phyloP scores from a whole-genome alignment of 2,888 invertebrate genomes.

The Caenorhabditis imperialis region DNA sequence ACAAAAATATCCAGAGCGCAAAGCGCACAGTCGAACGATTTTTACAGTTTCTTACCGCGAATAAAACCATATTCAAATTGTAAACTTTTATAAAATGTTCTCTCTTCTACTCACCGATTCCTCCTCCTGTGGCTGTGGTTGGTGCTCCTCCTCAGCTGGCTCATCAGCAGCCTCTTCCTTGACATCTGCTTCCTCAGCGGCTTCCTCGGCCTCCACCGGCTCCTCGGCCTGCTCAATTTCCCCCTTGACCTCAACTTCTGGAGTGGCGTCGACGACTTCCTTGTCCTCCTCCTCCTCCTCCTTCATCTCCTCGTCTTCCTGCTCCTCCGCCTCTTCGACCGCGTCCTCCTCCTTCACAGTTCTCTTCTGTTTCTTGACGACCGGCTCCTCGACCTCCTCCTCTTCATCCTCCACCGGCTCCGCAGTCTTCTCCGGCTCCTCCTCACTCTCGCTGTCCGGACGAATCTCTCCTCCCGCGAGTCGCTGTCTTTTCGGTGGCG shows the following conservation, averaged over 20 bases:
- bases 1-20: too few relatives aligned
- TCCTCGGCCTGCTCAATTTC: not conserved
- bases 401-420: constrained; percentile 6
- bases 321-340: constrained; percentile 15
- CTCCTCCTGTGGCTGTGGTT: too few relatives aligned
- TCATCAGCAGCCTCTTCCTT: constrained; percentile 10
- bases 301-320: constrained; percentile 5
- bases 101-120: not conserved
- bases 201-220: not conserved
- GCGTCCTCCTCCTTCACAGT: not conserved
- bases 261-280: not conserved
- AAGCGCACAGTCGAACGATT: too few relatives aligned
- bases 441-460: constrained; percentile 51
- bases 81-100: not conserved
- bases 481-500: constrained; percentile 29
- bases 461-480: constrained; percentile 58
- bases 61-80: not conserved
- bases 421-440: constrained; percentile 8
- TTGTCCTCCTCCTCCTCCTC: constrained; percentile 4
- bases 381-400: constrained; percentile 10
- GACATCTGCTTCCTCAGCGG: not conserved
- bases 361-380: constrained; percentile 9
- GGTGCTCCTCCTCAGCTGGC: too few relatives aligned
- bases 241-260: too few relatives aligned
- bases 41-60: too few relatives aligned